Evolutionary conservation across 1,140 invertebrate species (phyloP).

Genomic region (Drosophila grimshawi): DNA sequence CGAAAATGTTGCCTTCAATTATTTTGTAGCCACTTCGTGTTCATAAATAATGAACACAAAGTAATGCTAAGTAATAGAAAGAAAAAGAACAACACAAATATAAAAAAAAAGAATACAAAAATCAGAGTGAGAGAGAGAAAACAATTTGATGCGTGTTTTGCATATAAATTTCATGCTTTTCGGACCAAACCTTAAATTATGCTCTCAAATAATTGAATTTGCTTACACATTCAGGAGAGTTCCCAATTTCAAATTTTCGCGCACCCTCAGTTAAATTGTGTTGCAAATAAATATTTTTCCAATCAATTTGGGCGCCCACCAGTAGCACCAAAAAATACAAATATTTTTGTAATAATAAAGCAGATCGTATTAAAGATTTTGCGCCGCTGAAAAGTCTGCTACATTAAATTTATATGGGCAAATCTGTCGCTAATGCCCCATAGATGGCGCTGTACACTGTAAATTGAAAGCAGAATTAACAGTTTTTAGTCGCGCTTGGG

Average conservation of each 20-base stretch:
- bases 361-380: too few relatives aligned
- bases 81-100: not conserved
- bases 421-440: constrained; percentile 10
- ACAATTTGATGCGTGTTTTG: constrained; percentile 81
- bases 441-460: constrained; percentile 15
- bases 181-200: constrained; percentile 61
- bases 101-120: constrained; percentile 2
- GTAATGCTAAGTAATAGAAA: constrained; percentile 18
- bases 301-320: constrained; percentile 61
- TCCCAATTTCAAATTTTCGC: not conserved
- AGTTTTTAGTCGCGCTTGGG: constrained; percentile 3
- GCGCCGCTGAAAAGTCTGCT: constrained; percentile 39
- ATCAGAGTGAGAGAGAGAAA: constrained; percentile 14
- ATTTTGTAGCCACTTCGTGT: constrained; percentile 72
- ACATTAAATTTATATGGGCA: constrained; percentile 16
- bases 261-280: constrained; percentile 50
- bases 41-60: constrained; percentile 72
- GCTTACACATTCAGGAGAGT: constrained; percentile 41
- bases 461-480: not conserved
- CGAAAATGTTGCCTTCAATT: constrained; percentile 64
- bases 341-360: too few relatives aligned
- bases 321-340: not conserved
- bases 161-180: constrained; percentile 79
- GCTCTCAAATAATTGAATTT: constrained; percentile 81
- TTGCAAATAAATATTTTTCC: constrained; percentile 71